Evolutionary conservation across 2,888 invertebrate species (phyloP), one percentile per base, ranked within the genome.

Genomic region (Acrobasis repandana): DNA sequence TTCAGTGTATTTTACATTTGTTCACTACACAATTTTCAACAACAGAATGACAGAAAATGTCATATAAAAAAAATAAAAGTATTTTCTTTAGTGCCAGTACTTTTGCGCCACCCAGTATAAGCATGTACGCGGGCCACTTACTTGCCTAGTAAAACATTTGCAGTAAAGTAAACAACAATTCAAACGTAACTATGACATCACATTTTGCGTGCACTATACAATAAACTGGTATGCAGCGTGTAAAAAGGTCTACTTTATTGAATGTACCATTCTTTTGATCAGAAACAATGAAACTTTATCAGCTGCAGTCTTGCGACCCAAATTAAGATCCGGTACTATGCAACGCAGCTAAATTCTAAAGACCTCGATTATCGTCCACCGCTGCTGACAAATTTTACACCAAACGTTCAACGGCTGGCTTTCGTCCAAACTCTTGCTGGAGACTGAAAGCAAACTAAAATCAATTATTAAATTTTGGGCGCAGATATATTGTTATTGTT

Each of bases 381-480:
- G 15, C 15, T 49, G 57, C 48, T 34, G 57, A 58, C 36, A 58
- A 58, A 48, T 47, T 58, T 34, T 58, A 33, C 28, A 4, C 16
- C 34, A 11, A 48, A 58, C 57, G 18, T 48, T 48, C 52, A 47
- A 2, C 56, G 15, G 33, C 9, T 58, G 57, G 57, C 57, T 48
- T 34, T 15, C 33, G 14, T 48, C 57, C 57, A 58, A 58, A 56
- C 48, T 48, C 48, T 58, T 11, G 57, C 34, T 58, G 14, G 47
- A 15, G 16, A 48, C 48, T 58, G 34, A 33, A 16, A 36, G 15
- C 57, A 49, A 56, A 56, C 56, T 20, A 34, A 36, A 49, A 58
- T 50, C 49, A 58, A 58, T 49, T 58, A 58, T 58, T 49, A 49
- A 18, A 58, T 58, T 58, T 20, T 46, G 46, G 56, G 15, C 11